These are phyloP conservation scores for Cerastis leucographa DNA, from an alignment of 2,888 invertebrate species.

Conservation along the genomic window DNA sequence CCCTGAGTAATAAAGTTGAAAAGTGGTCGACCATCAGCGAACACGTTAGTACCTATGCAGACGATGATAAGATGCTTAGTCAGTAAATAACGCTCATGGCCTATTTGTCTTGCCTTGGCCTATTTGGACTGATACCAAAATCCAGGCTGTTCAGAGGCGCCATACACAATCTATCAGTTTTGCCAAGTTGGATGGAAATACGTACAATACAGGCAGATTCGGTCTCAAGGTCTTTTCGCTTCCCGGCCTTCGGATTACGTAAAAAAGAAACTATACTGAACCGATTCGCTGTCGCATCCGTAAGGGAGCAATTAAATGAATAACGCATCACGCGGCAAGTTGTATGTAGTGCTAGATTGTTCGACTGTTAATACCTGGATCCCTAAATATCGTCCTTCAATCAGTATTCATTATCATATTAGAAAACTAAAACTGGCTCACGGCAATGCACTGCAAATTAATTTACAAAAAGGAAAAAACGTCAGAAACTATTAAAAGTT, in stretches of 20 bases:
- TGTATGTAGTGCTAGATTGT: background rate
- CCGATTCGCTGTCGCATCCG: slow-evolving; percentile 6
- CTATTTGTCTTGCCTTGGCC: slow-evolving; percentile 18
- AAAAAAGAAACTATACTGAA: slow-evolving; percentile 40
- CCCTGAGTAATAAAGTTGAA: no score
- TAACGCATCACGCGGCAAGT: background rate
- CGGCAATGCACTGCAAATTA: background rate
- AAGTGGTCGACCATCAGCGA: no score
- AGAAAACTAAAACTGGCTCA: slow-evolving; percentile 4
- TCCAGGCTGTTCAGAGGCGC: slow-evolving; percentile 1
- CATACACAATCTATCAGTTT: slow-evolving; percentile 8
- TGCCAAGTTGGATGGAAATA: slow-evolving; percentile 8
- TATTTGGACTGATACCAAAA: slow-evolving; percentile 31
- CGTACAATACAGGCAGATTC: background rate
- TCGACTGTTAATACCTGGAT: background rate
- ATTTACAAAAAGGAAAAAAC: background rate
- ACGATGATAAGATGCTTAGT: background rate
- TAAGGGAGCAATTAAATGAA: slow-evolving; percentile 31
- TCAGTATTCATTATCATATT: background rate
- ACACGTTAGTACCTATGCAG: background rate
- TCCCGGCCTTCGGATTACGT: slow-evolving; percentile 30
- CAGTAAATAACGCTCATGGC: slow-evolving; percentile 14
- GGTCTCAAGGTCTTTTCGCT: slow-evolving; percentile 12
- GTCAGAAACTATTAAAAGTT: background rate
- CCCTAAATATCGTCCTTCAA: slow-evolving; percentile 2